Evolutionary conservation across 2,797 vertebrate genomes (phyloP).

Genomic region (Epinephelus malabaricus): DNA sequence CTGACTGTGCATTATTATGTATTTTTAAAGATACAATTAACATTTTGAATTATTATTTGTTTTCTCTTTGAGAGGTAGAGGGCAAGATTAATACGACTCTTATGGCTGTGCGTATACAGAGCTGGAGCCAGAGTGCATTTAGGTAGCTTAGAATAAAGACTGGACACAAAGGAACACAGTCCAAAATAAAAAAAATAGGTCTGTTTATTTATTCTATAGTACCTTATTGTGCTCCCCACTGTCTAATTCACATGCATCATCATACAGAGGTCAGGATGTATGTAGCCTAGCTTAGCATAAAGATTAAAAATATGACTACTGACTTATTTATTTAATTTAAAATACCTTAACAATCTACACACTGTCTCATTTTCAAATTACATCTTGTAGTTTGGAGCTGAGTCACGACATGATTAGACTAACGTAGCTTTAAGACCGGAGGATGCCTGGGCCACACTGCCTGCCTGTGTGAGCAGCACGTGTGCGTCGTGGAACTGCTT

Average conservation of each 20-base stretch:
- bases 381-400: too few relatives aligned
- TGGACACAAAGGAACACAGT: neutral
- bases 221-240: neutral
- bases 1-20: neutral
- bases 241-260: neutral
- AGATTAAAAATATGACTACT: neutral
- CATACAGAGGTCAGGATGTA: neutral
- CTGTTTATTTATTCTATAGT: neutral
- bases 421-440: too few relatives aligned
- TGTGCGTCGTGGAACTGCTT: too few relatives aligned
- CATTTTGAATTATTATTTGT: neutral
- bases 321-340: too few relatives aligned
- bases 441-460: too few relatives aligned
- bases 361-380: too few relatives aligned
- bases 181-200: neutral
- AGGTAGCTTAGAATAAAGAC: neutral
- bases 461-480: too few relatives aligned
- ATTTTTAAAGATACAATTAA: neutral
- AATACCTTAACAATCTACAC: too few relatives aligned
- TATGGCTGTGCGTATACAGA: neutral
- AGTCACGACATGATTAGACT: too few relatives aligned
- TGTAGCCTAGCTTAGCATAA: neutral
- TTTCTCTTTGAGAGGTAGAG: neutral
- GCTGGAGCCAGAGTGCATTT: neutral
- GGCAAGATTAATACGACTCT: neutral